A percentile compares a stretch with the other conserved stretches of the same genome.
Evolutionary conservation across 2,797 vertebrate genomes (phyloP).

Genomic region (Cynopterus sphinx): DNA sequence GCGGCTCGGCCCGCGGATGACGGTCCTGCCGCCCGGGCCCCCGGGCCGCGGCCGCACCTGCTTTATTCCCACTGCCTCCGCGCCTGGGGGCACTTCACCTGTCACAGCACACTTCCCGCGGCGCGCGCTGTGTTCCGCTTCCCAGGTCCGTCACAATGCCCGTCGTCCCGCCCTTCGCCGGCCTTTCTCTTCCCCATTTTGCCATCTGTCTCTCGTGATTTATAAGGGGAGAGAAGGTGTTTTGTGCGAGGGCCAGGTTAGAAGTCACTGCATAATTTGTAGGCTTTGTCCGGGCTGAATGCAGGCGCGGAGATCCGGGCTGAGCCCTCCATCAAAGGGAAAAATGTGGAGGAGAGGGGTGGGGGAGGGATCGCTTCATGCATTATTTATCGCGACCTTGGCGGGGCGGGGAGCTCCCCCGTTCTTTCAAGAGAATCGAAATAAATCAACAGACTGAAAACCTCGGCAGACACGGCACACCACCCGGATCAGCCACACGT

Average conservation of each 20-base stretch:
- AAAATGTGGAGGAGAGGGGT: conserved; percentile 74
- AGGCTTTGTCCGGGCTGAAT: conserved; percentile 88
- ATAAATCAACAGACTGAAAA: conserved; percentile 88
- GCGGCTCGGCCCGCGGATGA: conserved; percentile 71
- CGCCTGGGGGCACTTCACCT: conserved; percentile 86
- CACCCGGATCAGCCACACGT: conserved; percentile 84
- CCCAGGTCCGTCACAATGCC: conserved; percentile 84
- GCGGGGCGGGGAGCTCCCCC: conserved; percentile 85
- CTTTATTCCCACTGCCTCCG: conserved; percentile 81
- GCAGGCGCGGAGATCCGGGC: conserved; percentile 89
- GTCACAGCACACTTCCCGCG: conserved; percentile 85
- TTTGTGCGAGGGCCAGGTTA: conserved; percentile 86
- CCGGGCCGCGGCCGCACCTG: conserved; percentile 77
- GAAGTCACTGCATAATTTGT: conserved; percentile 91
- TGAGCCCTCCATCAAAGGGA: conserved; percentile 86
- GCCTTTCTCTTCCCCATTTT: conserved; percentile 70
- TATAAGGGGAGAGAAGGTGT: conserved; percentile 79
- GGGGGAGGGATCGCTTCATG: conserved; percentile 84
- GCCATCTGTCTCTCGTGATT: conserved; percentile 87
- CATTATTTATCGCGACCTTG: conserved; percentile 89
- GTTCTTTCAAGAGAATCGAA: conserved; percentile 87
- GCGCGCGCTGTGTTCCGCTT: conserved; percentile 86
- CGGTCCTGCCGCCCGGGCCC: neutral
- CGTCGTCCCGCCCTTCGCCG: conserved; percentile 79
- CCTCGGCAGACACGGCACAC: conserved; percentile 84